phyloP scores from a whole-genome alignment of 2,797 vertebrate genomes.

The Pogonophryne albipinna region DNA sequence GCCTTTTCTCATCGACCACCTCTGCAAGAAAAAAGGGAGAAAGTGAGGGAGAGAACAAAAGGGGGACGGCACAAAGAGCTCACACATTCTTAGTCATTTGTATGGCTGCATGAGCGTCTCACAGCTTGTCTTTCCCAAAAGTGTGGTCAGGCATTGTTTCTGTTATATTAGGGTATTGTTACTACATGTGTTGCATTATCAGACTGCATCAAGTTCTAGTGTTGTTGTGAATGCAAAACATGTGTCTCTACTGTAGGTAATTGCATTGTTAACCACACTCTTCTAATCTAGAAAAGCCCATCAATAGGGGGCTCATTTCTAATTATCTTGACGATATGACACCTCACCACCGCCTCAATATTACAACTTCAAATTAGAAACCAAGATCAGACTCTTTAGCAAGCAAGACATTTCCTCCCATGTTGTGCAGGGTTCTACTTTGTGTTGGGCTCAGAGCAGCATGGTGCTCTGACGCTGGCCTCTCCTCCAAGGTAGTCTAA shows the following conservation, averaged over 20 bases:
- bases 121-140: slow-evolving; percentile 24
- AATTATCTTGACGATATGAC: slow-evolving; percentile 2
- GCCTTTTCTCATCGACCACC: slow-evolving; percentile 77
- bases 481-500: slow-evolving; percentile 21
- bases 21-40: slow-evolving; percentile 50
- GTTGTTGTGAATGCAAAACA: slow-evolving; percentile 4
- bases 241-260: neutral
- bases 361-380: neutral
- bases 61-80: slow-evolving; percentile 38
- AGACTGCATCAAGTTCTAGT: slow-evolving; percentile 13
- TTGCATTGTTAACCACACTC: neutral
- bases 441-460: slow-evolving; percentile 3
- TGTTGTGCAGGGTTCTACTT: neutral
- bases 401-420: neutral
- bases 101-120: slow-evolving; percentile 1
- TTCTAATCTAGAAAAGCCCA: neutral
- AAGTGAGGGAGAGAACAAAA: slow-evolving; percentile 59
- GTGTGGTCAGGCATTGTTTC: slow-evolving; percentile 20
- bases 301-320: slow-evolving; percentile 10
- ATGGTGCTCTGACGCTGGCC: slow-evolving; percentile 17
- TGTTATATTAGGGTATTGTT: slow-evolving; percentile 16
- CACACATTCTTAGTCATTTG: slow-evolving; percentile 50
- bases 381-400: neutral
- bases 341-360: neutral
- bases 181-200: slow-evolving; percentile 1